Percentiles rank a stretch among this genome's conserved stretches.
These are phyloP conservation scores for Drosophila merina DNA, from an alignment of 2,888 invertebrate species.

Conservation along the genomic window DNA sequence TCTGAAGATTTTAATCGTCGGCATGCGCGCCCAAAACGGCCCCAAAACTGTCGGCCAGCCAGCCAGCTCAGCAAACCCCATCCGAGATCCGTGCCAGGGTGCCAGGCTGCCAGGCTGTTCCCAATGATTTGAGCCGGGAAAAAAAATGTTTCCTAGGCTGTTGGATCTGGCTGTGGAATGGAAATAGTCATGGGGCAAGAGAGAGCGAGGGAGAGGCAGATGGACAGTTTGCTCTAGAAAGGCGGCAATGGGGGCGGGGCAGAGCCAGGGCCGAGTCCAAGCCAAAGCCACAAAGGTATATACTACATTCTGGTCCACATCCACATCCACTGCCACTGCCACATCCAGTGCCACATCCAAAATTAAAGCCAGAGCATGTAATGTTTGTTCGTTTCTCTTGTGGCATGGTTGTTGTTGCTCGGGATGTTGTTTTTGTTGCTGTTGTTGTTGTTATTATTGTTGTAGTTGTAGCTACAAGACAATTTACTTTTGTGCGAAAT, in stretches of 20 bases:
- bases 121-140: slow-evolving; percentile 63
- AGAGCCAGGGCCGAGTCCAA: slow-evolving; percentile 44
- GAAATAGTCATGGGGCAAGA: slow-evolving; percentile 7
- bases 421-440: slow-evolving; percentile 32
- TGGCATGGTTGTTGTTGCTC: slow-evolving; percentile 56
- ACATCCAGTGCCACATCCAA: slow-evolving; percentile 41
- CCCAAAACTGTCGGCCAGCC: slow-evolving; percentile 48
- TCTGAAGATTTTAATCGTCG: slow-evolving; percentile 83
- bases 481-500: slow-evolving; percentile 83
- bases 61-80: slow-evolving; percentile 15
- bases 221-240: slow-evolving; percentile 15
- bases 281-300: slow-evolving; percentile 7
- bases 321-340: slow-evolving; percentile 7
- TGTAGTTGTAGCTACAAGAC: slow-evolving; percentile 78
- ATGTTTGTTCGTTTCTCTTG: slow-evolving; percentile 73
- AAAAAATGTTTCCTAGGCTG: slow-evolving; percentile 68
- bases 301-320: slow-evolving; percentile 13
- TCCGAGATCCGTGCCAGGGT: slow-evolving; percentile 11
- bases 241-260: slow-evolving; percentile 44
- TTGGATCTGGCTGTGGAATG: slow-evolving; percentile 21
- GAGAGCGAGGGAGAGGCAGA: slow-evolving; percentile 5
- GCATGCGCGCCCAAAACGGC: slow-evolving; percentile 69
- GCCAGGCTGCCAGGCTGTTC: slow-evolving; percentile 50
- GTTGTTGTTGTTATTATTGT: slow-evolving; percentile 48
- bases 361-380: slow-evolving; percentile 64